A percentile compares a stretch with the other conserved stretches of the same genome.
These are phyloP conservation scores for Epistrophe grossulariae DNA, from an alignment of 2,888 invertebrate genomes.

Conservation along the genomic window DNA sequence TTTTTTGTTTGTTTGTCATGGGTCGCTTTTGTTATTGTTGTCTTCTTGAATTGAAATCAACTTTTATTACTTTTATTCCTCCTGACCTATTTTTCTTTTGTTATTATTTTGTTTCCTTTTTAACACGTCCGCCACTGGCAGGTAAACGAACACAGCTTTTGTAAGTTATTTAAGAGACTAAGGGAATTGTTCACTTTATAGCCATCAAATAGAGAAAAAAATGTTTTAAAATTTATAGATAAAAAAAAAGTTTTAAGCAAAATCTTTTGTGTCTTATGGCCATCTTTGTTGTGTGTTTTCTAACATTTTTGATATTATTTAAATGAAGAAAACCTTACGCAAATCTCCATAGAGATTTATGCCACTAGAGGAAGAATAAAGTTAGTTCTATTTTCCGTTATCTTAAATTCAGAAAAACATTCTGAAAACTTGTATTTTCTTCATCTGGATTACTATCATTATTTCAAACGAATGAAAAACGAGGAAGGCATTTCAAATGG, in stretches of 20 bases:
- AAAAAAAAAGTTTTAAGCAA: neutral
- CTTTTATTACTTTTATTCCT: slow-evolving; percentile 9
- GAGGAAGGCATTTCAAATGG: neutral
- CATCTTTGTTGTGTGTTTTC: neutral
- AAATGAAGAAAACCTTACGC: neutral
- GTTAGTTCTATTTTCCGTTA: neutral
- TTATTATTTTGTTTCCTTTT: neutral
- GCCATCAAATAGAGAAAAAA: neutral
- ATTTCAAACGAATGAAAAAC: neutral
- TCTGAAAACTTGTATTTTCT: neutral
- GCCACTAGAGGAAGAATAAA: neutral
- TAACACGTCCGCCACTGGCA: neutral
- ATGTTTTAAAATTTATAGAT: neutral
- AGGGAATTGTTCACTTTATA: neutral
- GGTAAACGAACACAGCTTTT: neutral
- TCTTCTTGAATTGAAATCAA: neutral
- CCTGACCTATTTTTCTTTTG: neutral
- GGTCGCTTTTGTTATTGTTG: neutral
- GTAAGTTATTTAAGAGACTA: slow-evolving; percentile 2
- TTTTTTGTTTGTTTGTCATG: neutral
- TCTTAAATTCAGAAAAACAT: neutral
- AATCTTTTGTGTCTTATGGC: neutral
- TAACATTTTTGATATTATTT: slow-evolving; percentile 1
- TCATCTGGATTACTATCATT: neutral
- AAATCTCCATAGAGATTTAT: neutral